A percentile compares a stretch with the other conserved stretches of the same genome.
These are phyloP conservation scores for Rhinoraja longicauda DNA, from an alignment of 2,797 vertebrate species.

Conservation along the genomic window DNA sequence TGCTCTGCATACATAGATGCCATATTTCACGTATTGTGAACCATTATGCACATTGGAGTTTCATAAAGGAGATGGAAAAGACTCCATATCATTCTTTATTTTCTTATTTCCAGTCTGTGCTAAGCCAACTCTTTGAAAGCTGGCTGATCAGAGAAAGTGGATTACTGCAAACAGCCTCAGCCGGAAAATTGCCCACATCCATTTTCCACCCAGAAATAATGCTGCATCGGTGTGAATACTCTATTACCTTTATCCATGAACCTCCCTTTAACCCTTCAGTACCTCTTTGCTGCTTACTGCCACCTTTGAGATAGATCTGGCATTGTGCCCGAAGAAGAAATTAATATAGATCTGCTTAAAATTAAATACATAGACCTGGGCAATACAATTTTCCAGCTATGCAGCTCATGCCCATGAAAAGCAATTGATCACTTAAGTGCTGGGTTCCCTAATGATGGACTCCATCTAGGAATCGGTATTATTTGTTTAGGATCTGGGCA, in stretches of 20 bases:
- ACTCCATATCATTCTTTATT: too few species aligned
- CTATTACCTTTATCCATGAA: too few species aligned
- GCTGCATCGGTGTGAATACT: too few species aligned
- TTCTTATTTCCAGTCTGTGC: not conserved
- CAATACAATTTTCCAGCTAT: not conserved
- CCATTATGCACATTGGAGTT: too few species aligned
- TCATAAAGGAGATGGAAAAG: too few species aligned
- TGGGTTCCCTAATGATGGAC: not conserved
- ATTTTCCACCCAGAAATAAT: not conserved
- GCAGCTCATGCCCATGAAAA: not conserved
- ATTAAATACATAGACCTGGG: not conserved
- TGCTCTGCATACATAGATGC: too few species aligned
- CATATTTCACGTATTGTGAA: too few species aligned
- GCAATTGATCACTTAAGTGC: not conserved
- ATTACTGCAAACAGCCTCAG: not conserved
- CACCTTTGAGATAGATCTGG: not conserved
- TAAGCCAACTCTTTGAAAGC: not conserved
- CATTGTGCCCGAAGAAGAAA: too few species aligned
- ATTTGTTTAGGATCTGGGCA: not conserved
- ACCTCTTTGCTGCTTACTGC: not conserved
- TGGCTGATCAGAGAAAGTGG: too few species aligned
- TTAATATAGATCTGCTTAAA: not conserved
- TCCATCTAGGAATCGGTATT: not conserved
- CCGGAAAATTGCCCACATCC: not conserved
- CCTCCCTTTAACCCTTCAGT: not conserved